Conservation (phyloP, 30 jellyfish, hydroid and myxozoan species). For the Aurelia coerulea region DNA sequence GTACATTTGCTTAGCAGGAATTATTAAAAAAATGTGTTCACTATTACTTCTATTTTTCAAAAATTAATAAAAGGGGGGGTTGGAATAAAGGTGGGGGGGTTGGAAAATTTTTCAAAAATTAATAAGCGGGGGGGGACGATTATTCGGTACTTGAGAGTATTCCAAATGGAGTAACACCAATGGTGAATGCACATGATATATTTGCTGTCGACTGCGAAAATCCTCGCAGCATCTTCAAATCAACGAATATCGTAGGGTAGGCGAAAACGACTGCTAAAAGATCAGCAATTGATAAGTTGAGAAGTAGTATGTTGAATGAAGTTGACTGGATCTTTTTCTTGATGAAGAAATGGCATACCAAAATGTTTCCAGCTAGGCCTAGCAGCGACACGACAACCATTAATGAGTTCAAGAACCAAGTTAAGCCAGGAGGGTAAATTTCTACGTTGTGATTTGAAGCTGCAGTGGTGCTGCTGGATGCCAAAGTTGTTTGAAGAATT, state of each 20-base stretch:
- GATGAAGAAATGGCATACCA: conserved; percentile 53
- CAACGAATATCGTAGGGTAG: conserved; percentile 57
- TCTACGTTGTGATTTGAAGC: conserved; percentile 2
- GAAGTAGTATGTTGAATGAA: conserved; percentile 46
- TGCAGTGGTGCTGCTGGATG: neutral
- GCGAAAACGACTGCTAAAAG: conserved; percentile 57
- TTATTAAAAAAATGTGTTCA: too few relatives aligned
- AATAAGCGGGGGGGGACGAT: too few relatives aligned
- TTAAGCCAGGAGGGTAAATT: conserved; percentile 51
- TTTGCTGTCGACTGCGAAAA: conserved; percentile 16
- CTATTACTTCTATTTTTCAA: too few relatives aligned
- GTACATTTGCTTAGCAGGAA: too few relatives aligned
- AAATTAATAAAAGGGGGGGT: too few relatives aligned
- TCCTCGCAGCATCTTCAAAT: conserved; percentile 38
- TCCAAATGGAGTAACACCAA: conserved; percentile 76
- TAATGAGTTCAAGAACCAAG: conserved; percentile 59
- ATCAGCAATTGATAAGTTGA: conserved; percentile 57
- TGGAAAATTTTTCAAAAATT: too few relatives aligned
- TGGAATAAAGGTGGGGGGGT: too few relatives aligned
- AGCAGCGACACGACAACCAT: conserved; percentile 37
- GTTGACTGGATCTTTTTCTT: conserved; percentile 19
- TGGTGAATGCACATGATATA: conserved; percentile 72
- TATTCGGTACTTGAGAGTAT: too few relatives aligned
- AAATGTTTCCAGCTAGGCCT: conserved; percentile 48
- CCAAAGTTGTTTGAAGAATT: too few relatives aligned